Evolutionary conservation across 2,113 vertebrate species (phyloP).

Genomic region (Orcinus orca): DNA sequence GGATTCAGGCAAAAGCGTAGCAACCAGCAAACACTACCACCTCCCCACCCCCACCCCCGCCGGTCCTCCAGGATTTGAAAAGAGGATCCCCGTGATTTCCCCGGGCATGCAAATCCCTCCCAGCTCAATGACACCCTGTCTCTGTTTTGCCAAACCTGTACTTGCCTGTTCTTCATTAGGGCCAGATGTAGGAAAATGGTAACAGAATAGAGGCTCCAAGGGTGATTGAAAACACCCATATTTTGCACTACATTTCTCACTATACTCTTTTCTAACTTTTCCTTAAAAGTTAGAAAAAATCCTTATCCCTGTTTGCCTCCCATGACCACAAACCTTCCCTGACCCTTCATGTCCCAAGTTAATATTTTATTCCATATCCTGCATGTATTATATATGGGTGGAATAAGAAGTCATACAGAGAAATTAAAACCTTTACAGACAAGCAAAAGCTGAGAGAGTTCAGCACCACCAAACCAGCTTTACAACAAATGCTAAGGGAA

Average conservation of each 20-base stretch:
- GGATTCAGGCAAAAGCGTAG: background rate
- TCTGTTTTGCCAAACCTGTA: constrained; percentile 25
- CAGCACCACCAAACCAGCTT: too few species aligned
- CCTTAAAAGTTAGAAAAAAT: background rate
- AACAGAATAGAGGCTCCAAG: background rate
- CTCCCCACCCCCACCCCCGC: background rate
- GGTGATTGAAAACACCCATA: background rate
- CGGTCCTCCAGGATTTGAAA: background rate
- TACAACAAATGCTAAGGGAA: too few species aligned
- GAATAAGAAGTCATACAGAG: background rate
- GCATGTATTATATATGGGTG: too few species aligned
- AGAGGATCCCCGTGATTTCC: background rate
- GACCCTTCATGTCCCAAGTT: background rate
- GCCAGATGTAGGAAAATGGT: constrained; percentile 18
- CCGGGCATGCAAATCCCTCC: constrained; percentile 25
- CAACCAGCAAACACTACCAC: background rate
- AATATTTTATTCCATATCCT: background rate
- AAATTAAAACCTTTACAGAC: too few species aligned
- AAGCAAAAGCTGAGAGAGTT: too few species aligned
- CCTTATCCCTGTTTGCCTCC: background rate
- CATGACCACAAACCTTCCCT: background rate
- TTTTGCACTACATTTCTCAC: background rate
- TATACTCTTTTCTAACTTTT: background rate
- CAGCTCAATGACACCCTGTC: background rate
- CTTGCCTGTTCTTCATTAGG: constrained; percentile 45